Evolutionary conservation across 2,113 vertebrate species (phyloP), one percentile per base, ranked within the genome.

Genomic region (Bambusicola thoracicus): DNA sequence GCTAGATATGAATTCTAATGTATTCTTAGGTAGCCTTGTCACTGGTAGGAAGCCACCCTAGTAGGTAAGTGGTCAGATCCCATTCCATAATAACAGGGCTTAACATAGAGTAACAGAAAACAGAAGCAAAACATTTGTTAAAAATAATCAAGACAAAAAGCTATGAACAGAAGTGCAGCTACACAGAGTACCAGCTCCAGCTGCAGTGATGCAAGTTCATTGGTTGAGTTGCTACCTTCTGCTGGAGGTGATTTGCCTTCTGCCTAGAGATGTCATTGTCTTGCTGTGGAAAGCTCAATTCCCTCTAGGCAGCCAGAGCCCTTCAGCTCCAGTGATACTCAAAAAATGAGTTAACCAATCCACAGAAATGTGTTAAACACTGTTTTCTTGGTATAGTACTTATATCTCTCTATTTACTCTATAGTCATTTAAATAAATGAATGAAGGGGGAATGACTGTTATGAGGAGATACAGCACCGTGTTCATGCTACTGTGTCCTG

Each of bases 241-340:
- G 68, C 76, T 2, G 5, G 55, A 56, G 63, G 88, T 59, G 29
- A 89, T 81, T 36, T 79, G 73, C 63, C 68, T 93, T 74, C 85
- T 89, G 85, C 89, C 63, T 83, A 25, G 63, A 80, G 24, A 32
- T 85, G 85, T 77, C 41, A 11, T 21, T 40, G 65, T 61, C 80
- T 91, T 24, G 7, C 34, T 53, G 63, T 25, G 85, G 59, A 93
- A 87, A 80, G 44, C 63, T 94, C 75, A 66, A 55, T 63, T 79
- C 86, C 72, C 85, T 66, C 44, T 6, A 74, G 65, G 92, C 82
- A 92, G 65, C 56, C 80, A 88, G 51, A 93, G 73, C 65, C 73
- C 82, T 83, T 62, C 88, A 74, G 49, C 55, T 91, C 32, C 65
- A 75, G 38, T 22, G 48, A 46, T 29, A 67, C 24, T 61, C 0